These are phyloP conservation scores for Chrysodeixis includens DNA, from an alignment of 2,888 invertebrate species.

Conservation along the genomic window DNA sequence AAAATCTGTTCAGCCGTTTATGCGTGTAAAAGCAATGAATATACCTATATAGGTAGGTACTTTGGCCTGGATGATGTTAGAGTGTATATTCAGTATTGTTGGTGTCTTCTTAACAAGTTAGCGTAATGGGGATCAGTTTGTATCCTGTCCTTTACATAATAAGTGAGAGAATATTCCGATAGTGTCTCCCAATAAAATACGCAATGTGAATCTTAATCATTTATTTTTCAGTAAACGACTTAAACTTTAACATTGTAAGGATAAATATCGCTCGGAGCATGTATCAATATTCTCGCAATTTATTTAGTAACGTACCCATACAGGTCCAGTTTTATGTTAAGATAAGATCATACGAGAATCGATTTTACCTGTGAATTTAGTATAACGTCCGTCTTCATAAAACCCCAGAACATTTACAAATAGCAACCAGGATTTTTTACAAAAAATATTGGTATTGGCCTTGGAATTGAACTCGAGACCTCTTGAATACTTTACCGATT, in stretches of 20 bases:
- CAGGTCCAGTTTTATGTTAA: slow-evolving; percentile 10
- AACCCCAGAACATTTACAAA: slow-evolving; percentile 25
- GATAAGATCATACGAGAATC: slow-evolving; percentile 39
- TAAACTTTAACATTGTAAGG: background rate
- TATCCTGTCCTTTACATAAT: background rate
- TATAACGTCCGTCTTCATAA: slow-evolving; percentile 10
- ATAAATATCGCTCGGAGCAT: background rate
- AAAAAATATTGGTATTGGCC: slow-evolving; percentile 21
- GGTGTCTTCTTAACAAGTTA: no score
- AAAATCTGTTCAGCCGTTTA: no score
- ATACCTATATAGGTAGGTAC: no score
- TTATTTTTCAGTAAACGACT: background rate
- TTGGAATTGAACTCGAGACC: slow-evolving; percentile 51
- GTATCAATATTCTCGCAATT: no score
- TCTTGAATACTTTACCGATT: slow-evolving; percentile 37
- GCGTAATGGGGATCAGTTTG: no score
- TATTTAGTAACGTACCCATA: background rate
- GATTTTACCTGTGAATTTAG: slow-evolving; percentile 50
- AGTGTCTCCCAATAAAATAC: no score
- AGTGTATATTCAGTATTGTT: no score
- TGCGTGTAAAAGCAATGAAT: no score
- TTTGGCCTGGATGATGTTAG: no score
- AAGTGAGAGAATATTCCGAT: background rate
- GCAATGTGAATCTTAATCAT: background rate
- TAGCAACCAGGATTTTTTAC: slow-evolving; percentile 15